Base-by-base conservation (phyloP, 2,113 vertebrate genomes). In the Engystomops pustulosus region DNA sequence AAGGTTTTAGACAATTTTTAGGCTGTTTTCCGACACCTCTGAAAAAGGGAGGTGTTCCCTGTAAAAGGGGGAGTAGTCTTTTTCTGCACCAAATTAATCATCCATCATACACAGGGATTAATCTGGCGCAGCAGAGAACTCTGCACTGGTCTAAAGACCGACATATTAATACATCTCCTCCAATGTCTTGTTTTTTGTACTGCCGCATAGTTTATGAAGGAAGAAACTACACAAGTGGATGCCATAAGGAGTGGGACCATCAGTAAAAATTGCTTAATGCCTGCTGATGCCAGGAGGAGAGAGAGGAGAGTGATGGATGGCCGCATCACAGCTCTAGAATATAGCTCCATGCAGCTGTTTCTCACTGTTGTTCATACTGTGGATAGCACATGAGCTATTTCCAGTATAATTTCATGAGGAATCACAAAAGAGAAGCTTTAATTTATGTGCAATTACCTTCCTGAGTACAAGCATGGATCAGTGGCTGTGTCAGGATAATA, bases 371-470 rank as follows among this genome's bases (percentile, higher is more conserved):
- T 34, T 15, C 36, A 67, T 17, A 36, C 62, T 67, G 30, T 36
- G 62, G 62, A 36, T 34, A 8, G 62, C 62, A 20, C 7, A 2
- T 20, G 62, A 67, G 62, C 30, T 8, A 20, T 36, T 67, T 67
- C 18, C 62, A 8, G 62, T 20, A 36, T 67, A 67, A 67, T 67
- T 67, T 67, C 32, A 36, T 67, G 62, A 36, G 62, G 62, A 36
- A 18, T 67, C 32, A 67, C 62, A 67, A 67, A 67, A 67, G 62
- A 30, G 27, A 10, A 20, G 32, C 15, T 67, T 67, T 67, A 34
- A 36, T 67, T 67, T 67, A 20, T 67, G 32, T 67, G 62, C 62
- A 67, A 67, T 67, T 67, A 67, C 62, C 62, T 32, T 67, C 18
- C 15, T 67, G 62, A 34, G 62, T 20, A 67, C 62, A 20, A 36